phyloP scores from a whole-genome alignment of 2,888 invertebrate genomes.

The Pristionchus entomophagus region DNA sequence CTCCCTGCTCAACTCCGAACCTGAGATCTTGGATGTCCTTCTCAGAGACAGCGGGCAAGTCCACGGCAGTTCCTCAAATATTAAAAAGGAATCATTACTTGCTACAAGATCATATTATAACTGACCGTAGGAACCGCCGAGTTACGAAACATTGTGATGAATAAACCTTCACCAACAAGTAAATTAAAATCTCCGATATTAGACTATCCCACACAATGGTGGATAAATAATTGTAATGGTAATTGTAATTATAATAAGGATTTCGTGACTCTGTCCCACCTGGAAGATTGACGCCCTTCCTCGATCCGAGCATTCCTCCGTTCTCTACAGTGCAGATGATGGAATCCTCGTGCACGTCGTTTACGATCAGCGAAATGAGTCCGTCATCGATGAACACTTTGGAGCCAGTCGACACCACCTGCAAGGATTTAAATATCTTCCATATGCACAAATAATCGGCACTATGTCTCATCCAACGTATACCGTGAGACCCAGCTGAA shows the following conservation, averaged over 20 bases:
- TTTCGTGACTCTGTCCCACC: slow-evolving; percentile 77
- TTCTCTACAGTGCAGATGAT: slow-evolving; percentile 91
- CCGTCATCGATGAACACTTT: slow-evolving; percentile 95
- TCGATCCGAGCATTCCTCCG: slow-evolving; percentile 88
- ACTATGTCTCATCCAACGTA: too few relatives aligned
- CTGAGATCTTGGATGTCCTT: slow-evolving; percentile 85
- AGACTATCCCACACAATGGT: too few relatives aligned
- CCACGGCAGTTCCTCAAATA: slow-evolving; percentile 88
- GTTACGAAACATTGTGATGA: too few relatives aligned
- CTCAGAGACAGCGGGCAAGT: slow-evolving; percentile 95
- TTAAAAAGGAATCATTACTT: not conserved
- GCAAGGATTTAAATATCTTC: not conserved
- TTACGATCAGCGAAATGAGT: slow-evolving; percentile 91
- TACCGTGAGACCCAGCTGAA: too few relatives aligned
- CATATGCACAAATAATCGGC: too few relatives aligned
- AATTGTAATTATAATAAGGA: not conserved
- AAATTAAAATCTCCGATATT: too few relatives aligned
- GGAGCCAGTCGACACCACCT: slow-evolving; percentile 57
- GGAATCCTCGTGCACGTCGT: slow-evolving; percentile 78
- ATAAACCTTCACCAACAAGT: too few relatives aligned
- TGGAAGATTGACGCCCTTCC: slow-evolving; percentile 91
- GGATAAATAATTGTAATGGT: too few relatives aligned
- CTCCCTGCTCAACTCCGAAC: slow-evolving; percentile 74
- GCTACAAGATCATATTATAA: not conserved
- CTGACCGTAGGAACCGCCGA: too few relatives aligned